Conservation (phyloP, 2,888 invertebrate genomes). For the Linnaemya vulpina region DNA sequence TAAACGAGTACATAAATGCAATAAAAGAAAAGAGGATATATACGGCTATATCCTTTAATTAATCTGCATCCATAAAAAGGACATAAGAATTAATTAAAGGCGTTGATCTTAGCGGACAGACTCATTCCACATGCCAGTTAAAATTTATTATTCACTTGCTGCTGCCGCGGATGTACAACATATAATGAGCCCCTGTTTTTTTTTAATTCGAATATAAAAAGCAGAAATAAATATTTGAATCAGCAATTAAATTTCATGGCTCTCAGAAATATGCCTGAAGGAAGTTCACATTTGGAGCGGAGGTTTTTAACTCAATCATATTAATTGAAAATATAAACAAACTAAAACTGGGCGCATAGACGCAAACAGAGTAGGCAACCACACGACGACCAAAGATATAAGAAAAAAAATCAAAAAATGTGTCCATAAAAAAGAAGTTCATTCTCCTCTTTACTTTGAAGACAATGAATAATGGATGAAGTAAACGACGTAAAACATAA, state of each 20-base stretch:
- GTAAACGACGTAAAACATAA: not conserved
- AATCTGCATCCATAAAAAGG: conserved; percentile 21
- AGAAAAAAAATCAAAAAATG: not conserved
- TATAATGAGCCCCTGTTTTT: conserved; percentile 1
- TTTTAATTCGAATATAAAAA: not conserved
- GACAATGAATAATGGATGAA: conserved; percentile 8
- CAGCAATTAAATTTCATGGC: not conserved
- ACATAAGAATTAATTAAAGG: conserved; percentile 56
- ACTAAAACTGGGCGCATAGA: not conserved
- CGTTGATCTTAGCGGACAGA: not conserved
- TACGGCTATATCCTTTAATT: not conserved
- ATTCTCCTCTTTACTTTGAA: not conserved
- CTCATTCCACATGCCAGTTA: not conserved
- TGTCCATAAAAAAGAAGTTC: not conserved
- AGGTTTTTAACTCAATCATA: too few relatives aligned
- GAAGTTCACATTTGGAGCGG: not conserved
- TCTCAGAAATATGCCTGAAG: not conserved
- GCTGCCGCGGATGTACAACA: not conserved
- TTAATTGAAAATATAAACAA: too few relatives aligned
- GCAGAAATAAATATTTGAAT: not conserved
- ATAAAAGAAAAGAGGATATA: not conserved
- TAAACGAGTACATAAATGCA: conserved; percentile 20
- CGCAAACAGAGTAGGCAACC: not conserved
- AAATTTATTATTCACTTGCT: not conserved
- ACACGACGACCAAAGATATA: not conserved